Conservation (phyloP, 2,113 vertebrate genomes). For the Neodon shergylaensis region DNA sequence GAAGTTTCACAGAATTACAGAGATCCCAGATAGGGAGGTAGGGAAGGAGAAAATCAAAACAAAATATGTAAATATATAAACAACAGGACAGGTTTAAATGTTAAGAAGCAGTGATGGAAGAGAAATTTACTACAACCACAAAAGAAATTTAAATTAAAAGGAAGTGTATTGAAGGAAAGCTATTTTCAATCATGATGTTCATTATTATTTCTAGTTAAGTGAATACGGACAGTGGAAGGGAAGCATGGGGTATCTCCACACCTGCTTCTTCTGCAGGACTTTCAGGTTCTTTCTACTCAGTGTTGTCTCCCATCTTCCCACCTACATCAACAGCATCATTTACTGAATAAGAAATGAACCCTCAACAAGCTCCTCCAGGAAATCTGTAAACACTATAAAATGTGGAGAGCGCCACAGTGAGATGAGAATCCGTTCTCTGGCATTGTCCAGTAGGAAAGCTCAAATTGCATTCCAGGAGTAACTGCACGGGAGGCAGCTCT, state of each 20-base stretch:
- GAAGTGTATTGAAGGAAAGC: background rate
- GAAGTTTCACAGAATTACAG: constrained; percentile 56
- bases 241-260: background rate
- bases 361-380: background rate
- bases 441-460: background rate
- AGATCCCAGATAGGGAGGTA: background rate
- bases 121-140: background rate
- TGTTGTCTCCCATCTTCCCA: background rate
- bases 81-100: background rate
- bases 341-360: background rate
- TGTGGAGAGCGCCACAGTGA: background rate
- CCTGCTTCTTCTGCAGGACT: background rate
- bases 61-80: background rate
- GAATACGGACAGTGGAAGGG: rapidly evolving
- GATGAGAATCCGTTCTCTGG: background rate
- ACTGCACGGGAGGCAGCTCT: background rate
- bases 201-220: background rate
- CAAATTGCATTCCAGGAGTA: background rate
- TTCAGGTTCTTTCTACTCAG: background rate
- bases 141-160: constrained; percentile 10
- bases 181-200: background rate
- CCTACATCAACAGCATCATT: rapidly evolving
- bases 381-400: background rate
- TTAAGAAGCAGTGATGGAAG: background rate
- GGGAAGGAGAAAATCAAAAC: background rate